A percentile compares a stretch with the other conserved stretches of the same genome.
These are phyloP conservation scores for Tauraco hartlaubi DNA, from an alignment of 2,797 vertebrate species.

Conservation along the genomic window DNA sequence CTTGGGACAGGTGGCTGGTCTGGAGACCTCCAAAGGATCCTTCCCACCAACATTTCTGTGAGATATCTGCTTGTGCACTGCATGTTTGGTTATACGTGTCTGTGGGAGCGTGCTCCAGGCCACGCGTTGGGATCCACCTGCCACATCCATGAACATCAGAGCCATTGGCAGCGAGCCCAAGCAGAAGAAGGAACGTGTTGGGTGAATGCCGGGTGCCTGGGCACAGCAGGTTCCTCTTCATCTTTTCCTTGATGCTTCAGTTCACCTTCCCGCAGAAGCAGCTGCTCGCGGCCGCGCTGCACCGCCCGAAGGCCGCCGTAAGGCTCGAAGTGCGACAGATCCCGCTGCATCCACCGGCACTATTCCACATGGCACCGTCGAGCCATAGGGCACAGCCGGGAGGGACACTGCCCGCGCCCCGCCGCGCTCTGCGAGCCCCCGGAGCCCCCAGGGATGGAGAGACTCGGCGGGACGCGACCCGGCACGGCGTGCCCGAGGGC, in stretches of 20 bases:
- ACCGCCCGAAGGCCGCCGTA: background rate
- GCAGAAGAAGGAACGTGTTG: background rate
- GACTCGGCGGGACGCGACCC: background rate
- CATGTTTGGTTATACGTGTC: rapidly evolving
- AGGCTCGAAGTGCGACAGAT: too few species aligned
- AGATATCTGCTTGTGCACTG: background rate
- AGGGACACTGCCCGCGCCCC: rapidly evolving
- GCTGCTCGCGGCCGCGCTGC: background rate
- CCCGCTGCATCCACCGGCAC: background rate
- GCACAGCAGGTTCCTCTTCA: background rate
- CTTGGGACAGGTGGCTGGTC: background rate
- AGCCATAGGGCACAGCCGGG: too few species aligned
- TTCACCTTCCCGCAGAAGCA: background rate
- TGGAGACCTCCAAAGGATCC: background rate
- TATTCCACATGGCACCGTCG: rapidly evolving
- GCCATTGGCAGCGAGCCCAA: background rate
- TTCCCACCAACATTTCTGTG: background rate
- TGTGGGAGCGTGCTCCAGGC: background rate
- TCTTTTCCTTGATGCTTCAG: background rate
- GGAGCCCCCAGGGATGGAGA: background rate
- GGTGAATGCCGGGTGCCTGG: background rate
- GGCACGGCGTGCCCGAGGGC: background rate
- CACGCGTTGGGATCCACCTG: background rate
- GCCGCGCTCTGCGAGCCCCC: rapidly evolving
- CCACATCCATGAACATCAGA: background rate